phyloP scores from a whole-genome alignment of 1,140 invertebrate species.

The Popillia japonica region DNA sequence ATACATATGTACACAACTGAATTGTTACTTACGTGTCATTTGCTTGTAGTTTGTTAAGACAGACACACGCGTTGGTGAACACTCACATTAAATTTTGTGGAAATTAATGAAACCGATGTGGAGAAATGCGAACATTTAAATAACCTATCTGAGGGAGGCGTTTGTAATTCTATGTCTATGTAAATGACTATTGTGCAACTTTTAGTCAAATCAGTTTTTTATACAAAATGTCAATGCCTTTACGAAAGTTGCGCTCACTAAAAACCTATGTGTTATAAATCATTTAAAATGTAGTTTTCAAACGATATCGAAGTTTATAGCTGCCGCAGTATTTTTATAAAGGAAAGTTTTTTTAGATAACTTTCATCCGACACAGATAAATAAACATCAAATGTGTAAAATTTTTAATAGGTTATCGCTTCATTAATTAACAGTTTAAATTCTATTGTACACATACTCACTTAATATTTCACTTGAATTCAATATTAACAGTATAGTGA shows the following conservation, averaged over 20 bases:
- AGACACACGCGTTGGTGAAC: neutral
- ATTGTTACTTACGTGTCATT: neutral
- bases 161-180: neutral
- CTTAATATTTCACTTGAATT: too few relatives aligned
- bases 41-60: neutral
- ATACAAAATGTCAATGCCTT: neutral
- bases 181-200: neutral
- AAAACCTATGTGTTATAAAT: neutral
- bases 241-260: neutral
- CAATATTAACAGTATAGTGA: too few relatives aligned
- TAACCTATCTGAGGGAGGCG: neutral
- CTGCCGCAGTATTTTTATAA: neutral
- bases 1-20: too few relatives aligned
- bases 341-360: conserved; percentile 19
- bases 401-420: neutral
- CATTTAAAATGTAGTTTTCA: neutral
- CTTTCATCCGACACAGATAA: neutral
- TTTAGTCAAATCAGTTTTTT: conserved; percentile 16
- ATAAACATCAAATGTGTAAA: neutral
- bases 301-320: neutral
- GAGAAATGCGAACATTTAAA: neutral
- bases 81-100: neutral
- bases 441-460: too few relatives aligned
- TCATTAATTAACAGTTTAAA: neutral
- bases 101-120: neutral